Evolutionary conservation across 2,888 invertebrate species (phyloP), one percentile per base, ranked within the genome.

Genomic region (Drosophila acutilabella): DNA sequence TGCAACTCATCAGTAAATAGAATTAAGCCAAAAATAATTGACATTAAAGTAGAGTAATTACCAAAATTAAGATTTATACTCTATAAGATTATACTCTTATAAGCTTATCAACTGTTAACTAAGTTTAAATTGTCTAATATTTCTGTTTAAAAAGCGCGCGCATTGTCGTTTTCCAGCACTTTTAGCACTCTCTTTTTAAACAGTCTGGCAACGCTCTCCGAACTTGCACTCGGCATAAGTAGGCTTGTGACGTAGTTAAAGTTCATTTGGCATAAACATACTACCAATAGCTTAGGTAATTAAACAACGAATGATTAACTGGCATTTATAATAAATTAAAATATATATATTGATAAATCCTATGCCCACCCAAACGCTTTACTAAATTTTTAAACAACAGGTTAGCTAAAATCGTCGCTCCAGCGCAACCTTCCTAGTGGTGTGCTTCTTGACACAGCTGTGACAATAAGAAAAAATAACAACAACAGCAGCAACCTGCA

Each of bases 401-500:
- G 8, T 30, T 30, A 30, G 30, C 30, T 8, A 8, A 6, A 30
- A 30, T 30, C 30, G 6, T 7, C 30, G 36, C 36, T 36, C 36
- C 10, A 0, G 11, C 10, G 44, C 13, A 72, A 72, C 72, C 74
- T 73, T 64, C 10, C 20, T 3, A 4, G 2, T 5, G 20, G 7
- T 2, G 13, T 13, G 18, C 10, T 14, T 8, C 16, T 10, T n/a
- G n/a, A 6, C 56, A 38, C 74, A 74, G 74, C 74, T 74, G 74
- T 20, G 57, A 4, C 42, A 60, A 52, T 50, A 26, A 33, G 38
- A 40, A 38, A 38, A 14, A 10, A 42, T 10, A 54, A 59, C 56
- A 71, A 71, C 56, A 58, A 61, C 47, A 65, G 59, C 69, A 36
- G 13, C 36, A 45, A 45, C 70, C 51, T 57, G 58, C 59, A 60